phyloP scores from a whole-genome alignment of 2,113 vertebrate genomes.

The Hymenochirus boettgeri region DNA sequence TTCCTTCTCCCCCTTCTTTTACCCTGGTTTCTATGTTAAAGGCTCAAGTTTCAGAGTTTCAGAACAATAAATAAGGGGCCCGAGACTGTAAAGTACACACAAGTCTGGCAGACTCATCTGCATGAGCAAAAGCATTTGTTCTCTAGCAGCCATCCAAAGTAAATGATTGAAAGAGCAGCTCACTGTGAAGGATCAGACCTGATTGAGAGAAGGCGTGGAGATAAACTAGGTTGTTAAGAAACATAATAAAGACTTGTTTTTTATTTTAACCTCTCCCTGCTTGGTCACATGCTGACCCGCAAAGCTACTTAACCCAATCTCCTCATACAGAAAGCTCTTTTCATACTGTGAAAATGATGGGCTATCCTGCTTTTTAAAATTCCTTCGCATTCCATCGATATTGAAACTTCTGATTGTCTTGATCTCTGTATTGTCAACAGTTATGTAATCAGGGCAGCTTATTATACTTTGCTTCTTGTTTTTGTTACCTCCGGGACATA shows the following conservation, averaged over 20 bases:
- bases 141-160: constrained; percentile 65
- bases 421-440: no score
- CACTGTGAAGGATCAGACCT: constrained; percentile 65
- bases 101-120: constrained; percentile 83
- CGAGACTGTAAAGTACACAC: constrained; percentile 77
- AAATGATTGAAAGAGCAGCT: constrained; percentile 65
- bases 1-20: constrained; percentile 45
- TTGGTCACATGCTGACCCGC: constrained; percentile 61
- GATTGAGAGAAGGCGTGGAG: constrained; percentile 59
- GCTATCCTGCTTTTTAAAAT: no score
- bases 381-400: no score
- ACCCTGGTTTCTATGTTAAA: constrained; percentile 76
- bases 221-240: constrained; percentile 66
- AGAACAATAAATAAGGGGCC: constrained; percentile 79
- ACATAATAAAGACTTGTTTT: constrained; percentile 65
- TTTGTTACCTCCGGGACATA: no score
- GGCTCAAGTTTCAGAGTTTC: constrained; percentile 90
- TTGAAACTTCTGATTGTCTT: no score
- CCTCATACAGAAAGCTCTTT: neutral
- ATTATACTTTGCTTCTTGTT: no score
- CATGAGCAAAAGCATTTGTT: constrained; percentile 67
- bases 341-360: no score
- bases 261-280: constrained; percentile 61
- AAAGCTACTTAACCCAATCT: constrained; percentile 48
- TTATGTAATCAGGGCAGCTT: no score